Evolutionary conservation across 92 coral and sea anemone species (phyloP).

Genomic region (Epizoanthus rinbou): DNA sequence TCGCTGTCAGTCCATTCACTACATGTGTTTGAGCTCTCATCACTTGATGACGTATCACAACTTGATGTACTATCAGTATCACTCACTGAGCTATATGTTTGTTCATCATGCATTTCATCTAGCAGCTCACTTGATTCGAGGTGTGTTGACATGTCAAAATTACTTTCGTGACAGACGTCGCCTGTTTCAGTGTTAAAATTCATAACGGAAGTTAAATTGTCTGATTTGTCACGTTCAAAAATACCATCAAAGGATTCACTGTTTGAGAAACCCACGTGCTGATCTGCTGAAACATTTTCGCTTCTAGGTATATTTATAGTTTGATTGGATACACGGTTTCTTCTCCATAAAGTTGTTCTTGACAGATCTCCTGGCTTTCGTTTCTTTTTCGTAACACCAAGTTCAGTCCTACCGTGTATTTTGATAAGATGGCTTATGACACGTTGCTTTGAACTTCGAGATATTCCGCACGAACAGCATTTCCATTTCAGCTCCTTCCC

Average conservation of each 20-base stretch:
- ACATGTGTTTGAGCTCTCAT: conserved; percentile 32
- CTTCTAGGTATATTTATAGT: not conserved
- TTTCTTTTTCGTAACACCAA: conserved; percentile 6
- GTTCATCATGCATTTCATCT: too few species aligned
- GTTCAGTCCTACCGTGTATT: conserved; percentile 30
- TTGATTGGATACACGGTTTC: conserved; percentile 41
- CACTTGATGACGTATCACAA: conserved; percentile 5
- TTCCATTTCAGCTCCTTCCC: conserved; percentile 34
- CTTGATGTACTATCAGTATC: conserved; percentile 32
- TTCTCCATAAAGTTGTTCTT: conserved; percentile 48
- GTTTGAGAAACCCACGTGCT: conserved; percentile 2
- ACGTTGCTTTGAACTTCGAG: conserved; percentile 44
- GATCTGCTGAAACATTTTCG: not conserved
- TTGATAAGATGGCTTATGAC: conserved; percentile 35
- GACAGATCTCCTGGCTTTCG: conserved; percentile 12
- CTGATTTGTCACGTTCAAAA: too few species aligned
- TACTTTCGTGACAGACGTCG: too few species aligned
- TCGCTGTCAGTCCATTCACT: conserved; percentile 22
- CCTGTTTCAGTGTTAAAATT: too few species aligned
- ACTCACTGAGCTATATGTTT: not conserved
- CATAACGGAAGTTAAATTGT: too few species aligned
- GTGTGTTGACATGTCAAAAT: too few species aligned
- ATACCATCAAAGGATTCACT: not conserved
- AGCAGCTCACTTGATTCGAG: too few species aligned
- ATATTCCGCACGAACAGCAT: conserved; percentile 38